Evolutionary conservation across 1,140 invertebrate genomes (phyloP).

Genomic region (Pseudobourletiella spinata): DNA sequence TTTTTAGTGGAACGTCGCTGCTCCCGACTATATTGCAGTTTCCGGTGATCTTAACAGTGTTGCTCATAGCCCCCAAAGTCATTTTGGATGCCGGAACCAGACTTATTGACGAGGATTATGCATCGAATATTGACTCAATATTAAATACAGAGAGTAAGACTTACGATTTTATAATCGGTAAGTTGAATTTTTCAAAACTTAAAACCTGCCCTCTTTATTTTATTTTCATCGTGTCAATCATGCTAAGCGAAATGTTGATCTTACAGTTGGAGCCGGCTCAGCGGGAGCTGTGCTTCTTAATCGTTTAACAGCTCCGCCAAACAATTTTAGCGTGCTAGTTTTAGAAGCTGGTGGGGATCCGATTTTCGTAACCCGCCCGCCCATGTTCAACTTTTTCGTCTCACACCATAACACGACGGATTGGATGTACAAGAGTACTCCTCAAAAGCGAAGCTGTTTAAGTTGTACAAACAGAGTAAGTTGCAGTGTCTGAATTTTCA

Average conservation of each 20-base stretch:
- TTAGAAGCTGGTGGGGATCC: conserved; percentile 4
- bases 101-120: no score
- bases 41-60: no score
- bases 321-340: conserved; percentile 2
- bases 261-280: conserved; percentile 7
- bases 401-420: neutral
- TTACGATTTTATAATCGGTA: no score
- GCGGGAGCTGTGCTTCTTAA: neutral
- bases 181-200: no score
- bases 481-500: neutral
- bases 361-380: neutral
- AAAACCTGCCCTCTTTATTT: no score
- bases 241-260: neutral
- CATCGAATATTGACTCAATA: no score
- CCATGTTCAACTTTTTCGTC: neutral
- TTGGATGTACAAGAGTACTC: neutral
- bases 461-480: neutral
- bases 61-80: no score
- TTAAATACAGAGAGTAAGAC: no score
- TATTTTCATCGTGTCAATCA: no score
- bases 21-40: no score
- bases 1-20: no score
- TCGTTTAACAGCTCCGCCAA: conserved; percentile 6
- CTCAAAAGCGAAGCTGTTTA: neutral
- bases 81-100: no score